These are phyloP conservation scores for Epinephelus malabaricus DNA, from an alignment of 2,797 vertebrate genomes.

Conservation along the genomic window DNA sequence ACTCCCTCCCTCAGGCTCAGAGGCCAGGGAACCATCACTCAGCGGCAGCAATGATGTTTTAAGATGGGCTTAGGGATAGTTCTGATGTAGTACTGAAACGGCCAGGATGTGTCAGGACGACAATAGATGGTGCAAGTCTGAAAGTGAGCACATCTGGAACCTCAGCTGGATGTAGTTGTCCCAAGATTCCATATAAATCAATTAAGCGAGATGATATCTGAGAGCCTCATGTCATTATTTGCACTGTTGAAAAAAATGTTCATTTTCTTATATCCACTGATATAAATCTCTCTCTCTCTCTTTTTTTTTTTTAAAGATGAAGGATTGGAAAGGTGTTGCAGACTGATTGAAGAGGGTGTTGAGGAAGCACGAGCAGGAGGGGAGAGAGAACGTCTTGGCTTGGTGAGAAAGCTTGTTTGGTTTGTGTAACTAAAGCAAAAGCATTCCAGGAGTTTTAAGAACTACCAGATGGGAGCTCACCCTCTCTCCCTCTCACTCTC, in stretches of 20 bases:
- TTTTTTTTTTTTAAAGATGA: slow-evolving; percentile 7
- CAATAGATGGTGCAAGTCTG: slow-evolving; percentile 52
- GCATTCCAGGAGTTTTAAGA: slow-evolving; percentile 92
- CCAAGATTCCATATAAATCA: slow-evolving; percentile 50
- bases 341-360: slow-evolving; percentile 51
- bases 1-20: slow-evolving; percentile 17
- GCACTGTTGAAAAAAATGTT: neutral
- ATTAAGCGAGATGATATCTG: slow-evolving; percentile 28
- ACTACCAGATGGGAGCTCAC: slow-evolving; percentile 88
- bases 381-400: slow-evolving; percentile 73
- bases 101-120: slow-evolving; percentile 58
- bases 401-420: slow-evolving; percentile 87
- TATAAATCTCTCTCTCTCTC: neutral
- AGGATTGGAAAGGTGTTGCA: slow-evolving; percentile 34
- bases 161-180: slow-evolving; percentile 53
- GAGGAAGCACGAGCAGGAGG: slow-evolving; percentile 51
- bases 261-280: slow-evolving; percentile 21
- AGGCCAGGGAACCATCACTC: slow-evolving; percentile 74
- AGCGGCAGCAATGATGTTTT: slow-evolving; percentile 59
- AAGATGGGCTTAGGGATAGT: slow-evolving; percentile 52
- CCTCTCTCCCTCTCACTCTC: slow-evolving; percentile 54
- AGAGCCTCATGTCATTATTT: slow-evolving; percentile 26
- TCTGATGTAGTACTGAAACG: slow-evolving; percentile 47
- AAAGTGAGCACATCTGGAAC: slow-evolving; percentile 63
- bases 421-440: slow-evolving; percentile 91